Percentiles rank a stretch among this genome's conserved stretches.
Evolutionary conservation across 2,888 invertebrate species (phyloP).

Genomic region (Clepsis dumicolana): DNA sequence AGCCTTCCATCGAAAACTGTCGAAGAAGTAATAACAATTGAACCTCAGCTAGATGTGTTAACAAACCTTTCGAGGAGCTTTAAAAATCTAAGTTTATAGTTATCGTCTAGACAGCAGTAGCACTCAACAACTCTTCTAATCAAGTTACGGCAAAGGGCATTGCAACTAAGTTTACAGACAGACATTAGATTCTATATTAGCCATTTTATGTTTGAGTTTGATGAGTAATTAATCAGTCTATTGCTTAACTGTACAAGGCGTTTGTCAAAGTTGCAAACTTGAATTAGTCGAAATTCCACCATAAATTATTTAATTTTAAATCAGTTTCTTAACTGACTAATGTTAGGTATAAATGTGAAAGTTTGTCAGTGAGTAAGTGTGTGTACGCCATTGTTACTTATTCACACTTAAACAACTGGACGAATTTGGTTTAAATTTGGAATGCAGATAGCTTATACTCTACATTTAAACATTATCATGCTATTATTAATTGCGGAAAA

Average conservation of each 20-base stretch:
- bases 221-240: neutral
- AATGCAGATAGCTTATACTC: too few relatives aligned
- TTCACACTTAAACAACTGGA: too few relatives aligned
- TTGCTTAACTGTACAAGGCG: too few relatives aligned
- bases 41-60: neutral
- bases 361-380: too few relatives aligned
- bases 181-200: slow-evolving; percentile 14
- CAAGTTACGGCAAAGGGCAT: slow-evolving; percentile 12
- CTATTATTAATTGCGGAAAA: too few relatives aligned
- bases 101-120: slow-evolving; percentile 25
- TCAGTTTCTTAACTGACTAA: too few relatives aligned
- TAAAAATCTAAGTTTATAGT: slow-evolving; percentile 15
- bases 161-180: neutral
- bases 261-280: neutral
- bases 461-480: too few relatives aligned
- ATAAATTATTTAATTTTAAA: too few relatives aligned
- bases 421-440: too few relatives aligned
- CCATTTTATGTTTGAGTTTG: neutral
- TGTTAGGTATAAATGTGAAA: too few relatives aligned
- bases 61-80: neutral
- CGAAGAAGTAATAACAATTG: neutral
- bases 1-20: neutral
- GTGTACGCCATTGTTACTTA: too few relatives aligned
- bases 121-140: slow-evolving; percentile 18
- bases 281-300: too few relatives aligned